Percentiles rank a stretch among this genome's conserved stretches.
These are phyloP conservation scores for Ennomos fuscantarius DNA, from an alignment of 2,888 invertebrate species.

Conservation along the genomic window DNA sequence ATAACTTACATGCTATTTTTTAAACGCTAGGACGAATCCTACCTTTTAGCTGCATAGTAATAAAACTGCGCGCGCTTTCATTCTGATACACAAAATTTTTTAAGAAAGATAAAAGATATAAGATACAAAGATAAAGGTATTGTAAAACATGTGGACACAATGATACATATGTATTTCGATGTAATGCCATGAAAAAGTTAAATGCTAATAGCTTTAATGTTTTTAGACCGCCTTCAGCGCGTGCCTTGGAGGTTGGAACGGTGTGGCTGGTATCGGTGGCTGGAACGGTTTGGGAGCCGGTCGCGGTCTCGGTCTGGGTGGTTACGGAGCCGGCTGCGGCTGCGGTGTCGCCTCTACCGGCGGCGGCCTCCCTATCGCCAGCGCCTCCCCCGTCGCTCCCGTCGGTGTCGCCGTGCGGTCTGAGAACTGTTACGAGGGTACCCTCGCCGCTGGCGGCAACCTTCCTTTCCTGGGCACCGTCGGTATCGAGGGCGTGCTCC, in stretches of 20 bases:
- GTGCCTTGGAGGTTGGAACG: constrained; percentile 6
- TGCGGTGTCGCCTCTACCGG: constrained; percentile 26
- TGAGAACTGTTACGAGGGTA: constrained; percentile 50
- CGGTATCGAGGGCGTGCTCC: constrained; percentile 49
- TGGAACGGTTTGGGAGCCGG: constrained; percentile 6
- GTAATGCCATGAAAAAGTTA: no score
- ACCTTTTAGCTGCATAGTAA: no score
- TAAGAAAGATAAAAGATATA: no score
- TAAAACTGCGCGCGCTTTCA: no score
- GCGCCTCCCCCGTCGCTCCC: constrained; percentile 44
- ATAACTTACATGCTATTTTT: no score
- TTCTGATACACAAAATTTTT: no score
- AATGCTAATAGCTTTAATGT: not conserved
- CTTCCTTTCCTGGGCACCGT: constrained; percentile 49
- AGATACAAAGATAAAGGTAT: no score
- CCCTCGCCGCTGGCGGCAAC: constrained; percentile 44
- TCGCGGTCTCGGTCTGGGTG: constrained; percentile 7
- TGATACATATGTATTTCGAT: no score
- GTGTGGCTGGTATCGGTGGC: constrained; percentile 3
- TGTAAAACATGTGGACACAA: no score
- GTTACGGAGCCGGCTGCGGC: not conserved
- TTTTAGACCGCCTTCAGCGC: constrained; percentile 26
- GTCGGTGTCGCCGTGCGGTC: constrained; percentile 49
- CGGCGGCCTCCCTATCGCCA: constrained; percentile 43
- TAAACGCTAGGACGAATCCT: no score